Evolutionary conservation across 2,113 vertebrate genomes (phyloP), one percentile per base, ranked within the genome.

Genomic region (Neolamprologus modestus): DNA sequence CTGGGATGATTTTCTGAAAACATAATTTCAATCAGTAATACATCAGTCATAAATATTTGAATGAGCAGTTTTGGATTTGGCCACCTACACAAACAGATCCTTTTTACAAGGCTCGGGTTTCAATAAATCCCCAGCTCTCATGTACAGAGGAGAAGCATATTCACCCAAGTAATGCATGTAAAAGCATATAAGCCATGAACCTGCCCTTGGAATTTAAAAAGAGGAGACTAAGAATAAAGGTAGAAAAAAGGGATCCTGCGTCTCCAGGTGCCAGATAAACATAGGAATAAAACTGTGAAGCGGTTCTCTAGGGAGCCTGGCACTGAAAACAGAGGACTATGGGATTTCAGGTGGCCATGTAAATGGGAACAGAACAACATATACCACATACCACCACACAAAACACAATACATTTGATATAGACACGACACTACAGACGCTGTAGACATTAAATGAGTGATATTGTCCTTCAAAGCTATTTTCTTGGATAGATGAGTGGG

Each of bases 161-260:
- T 85, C 81, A 78, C 42, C 21, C 16, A 16, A 55, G 57, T 71
- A 28, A 82, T 81, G 33, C 66, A 84, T 47, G 21, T 57, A 80
- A 63, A 92, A 28, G 47, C 61, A 81, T 37, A 55, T n/a, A 52
- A 50, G 17, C 11, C 53, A 28, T 11, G 26, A 50, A 45, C 35
- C 28, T 79, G 66, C 26, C 61, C 57, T 86, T 86, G 61, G 33
- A 87, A 85, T 86, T 83, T 4, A 81, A 59, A 83, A 82, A 47
- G n/a, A 59, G n/a, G 4, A 53, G 61, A 63, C 87, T 35, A 47
- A 35, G 54, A 35, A 90, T 19, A 76, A 47, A 76, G 6, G 21
- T 9, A 42, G 5, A 42, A 24, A 42, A 42, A 42, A 24, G 33
- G 73, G 1, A 66, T 81, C 42, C 35, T 5, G 59, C 31, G 76